Evolutionary conservation across 2,113 vertebrate species (phyloP).

Genomic region (Antennarius striatus): DNA sequence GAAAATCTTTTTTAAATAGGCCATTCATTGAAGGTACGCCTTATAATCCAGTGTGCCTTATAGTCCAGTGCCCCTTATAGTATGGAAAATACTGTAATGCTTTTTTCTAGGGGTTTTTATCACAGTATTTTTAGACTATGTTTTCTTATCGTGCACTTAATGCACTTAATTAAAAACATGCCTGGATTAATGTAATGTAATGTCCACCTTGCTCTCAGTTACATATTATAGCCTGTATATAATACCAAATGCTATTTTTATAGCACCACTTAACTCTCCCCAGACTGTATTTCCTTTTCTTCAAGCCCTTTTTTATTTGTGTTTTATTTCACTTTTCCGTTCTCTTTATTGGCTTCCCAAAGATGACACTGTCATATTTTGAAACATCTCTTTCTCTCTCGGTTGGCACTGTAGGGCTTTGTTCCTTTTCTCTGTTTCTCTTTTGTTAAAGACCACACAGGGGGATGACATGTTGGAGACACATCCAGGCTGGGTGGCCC

Average conservation of each 20-base stretch:
- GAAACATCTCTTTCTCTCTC: constrained; percentile 76
- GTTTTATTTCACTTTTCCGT: constrained; percentile 11
- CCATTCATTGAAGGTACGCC: too few relatives aligned
- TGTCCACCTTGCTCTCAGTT: too few relatives aligned
- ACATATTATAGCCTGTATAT: too few relatives aligned
- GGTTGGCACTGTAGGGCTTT: constrained; percentile 72
- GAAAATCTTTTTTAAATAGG: too few relatives aligned
- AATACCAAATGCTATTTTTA: too few relatives aligned
- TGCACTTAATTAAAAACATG: not conserved
- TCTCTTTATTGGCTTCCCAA: constrained; percentile 56
- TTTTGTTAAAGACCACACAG: constrained; percentile 83
- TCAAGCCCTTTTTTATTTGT: constrained; percentile 6
- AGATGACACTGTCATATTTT: constrained; percentile 81
- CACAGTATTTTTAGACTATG: too few relatives aligned
- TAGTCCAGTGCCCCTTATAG: too few relatives aligned
- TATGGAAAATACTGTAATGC: too few relatives aligned
- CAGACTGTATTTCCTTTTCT: not conserved
- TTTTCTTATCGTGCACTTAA: not conserved
- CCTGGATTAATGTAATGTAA: too few relatives aligned
- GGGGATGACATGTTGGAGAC: constrained; percentile 79
- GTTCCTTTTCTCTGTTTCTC: constrained; percentile 76
- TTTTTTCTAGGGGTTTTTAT: too few relatives aligned
- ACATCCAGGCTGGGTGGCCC: constrained; percentile 82
- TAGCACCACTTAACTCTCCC: not conserved
- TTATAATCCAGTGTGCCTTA: too few relatives aligned